Conservation (phyloP, 2,888 invertebrate species). For the Mimas tiliae region DNA sequence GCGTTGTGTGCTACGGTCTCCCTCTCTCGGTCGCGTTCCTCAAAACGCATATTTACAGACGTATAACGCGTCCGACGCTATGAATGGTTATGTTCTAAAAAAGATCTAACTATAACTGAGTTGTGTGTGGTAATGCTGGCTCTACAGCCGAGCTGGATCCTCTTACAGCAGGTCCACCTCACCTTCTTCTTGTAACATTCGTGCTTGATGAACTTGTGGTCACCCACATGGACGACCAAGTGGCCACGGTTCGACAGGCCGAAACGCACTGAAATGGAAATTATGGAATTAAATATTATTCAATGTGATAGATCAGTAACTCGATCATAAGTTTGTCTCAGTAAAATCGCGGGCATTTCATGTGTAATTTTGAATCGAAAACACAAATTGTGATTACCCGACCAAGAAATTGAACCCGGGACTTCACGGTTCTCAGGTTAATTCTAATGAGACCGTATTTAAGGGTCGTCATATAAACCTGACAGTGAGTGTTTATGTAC, state of each 20-base stretch:
- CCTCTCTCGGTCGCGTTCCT: no score
- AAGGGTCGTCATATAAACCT: no score
- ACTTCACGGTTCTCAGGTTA: no score
- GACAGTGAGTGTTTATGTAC: no score
- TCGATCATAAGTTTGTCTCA: no score
- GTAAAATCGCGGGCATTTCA: no score
- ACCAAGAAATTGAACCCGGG: no score
- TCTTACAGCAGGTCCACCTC: constrained; percentile 57
- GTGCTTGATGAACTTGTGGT: constrained; percentile 74
- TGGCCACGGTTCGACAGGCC: constrained; percentile 71
- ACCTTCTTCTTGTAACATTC: constrained; percentile 70
- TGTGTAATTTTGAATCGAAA: no score
- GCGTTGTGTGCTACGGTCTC: no score
- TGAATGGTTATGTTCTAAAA: constrained; percentile 65
- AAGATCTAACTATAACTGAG: constrained; percentile 61
- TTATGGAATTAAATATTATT: background rate
- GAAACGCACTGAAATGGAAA: constrained; percentile 62
- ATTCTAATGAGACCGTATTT: no score
- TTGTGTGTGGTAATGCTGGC: constrained; percentile 45
- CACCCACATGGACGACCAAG: constrained; percentile 63
- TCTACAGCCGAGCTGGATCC: constrained; percentile 30
- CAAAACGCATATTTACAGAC: no score
- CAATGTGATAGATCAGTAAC: background rate
- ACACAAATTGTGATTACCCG: no score
- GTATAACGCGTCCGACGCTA: constrained; percentile 20